Evolutionary conservation across 2,888 invertebrate species (phyloP), one percentile per base, ranked within the genome.

Genomic region (Fabriciana adippe): DNA sequence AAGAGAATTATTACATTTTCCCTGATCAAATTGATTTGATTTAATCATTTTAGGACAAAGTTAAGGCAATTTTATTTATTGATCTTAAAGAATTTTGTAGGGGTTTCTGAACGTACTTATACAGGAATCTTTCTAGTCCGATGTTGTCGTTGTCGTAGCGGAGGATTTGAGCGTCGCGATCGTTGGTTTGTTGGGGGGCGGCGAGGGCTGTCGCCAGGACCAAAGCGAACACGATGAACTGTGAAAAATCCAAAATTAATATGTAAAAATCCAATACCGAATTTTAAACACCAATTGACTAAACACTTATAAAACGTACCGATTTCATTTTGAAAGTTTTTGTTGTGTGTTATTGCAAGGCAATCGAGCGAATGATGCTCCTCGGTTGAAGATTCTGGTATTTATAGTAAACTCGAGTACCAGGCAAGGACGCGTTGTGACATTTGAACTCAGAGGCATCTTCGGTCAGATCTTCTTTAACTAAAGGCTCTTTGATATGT

Each of bases 391-490:
- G 79, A 78, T 74, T 73, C 70, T 69, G 72, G 74, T 78, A 85
- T 90, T 86, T 92, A 91, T 92, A 91, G 69, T 18, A 76, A 61
- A 69, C 76, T 73, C 70, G 71, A 79, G 78, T 74, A 75, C 71
- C 73, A 75, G 73, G 81, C 90, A 88, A 90, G 90, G 92, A 89
- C 91, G 83, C 79, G 73, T 76, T 76, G 81, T 88, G 92, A 89
- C 92, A 92, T 92, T 91, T 91, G 88, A 90, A 90, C 90, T 88
- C 85, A 87, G 84, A 82, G 70, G 73, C 79, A 79, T 87, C 88
- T 84, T 81, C 82, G 81, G 76, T 75, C 80, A 79, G 74, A 72
- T 75, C 76, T 71, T 76, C 74, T 75, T 75, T 61, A 64, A 35
- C 55, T 55, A 69, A 83, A 83, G 81, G 82, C 81, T 83, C 79